phyloP scores from a whole-genome alignment of 2,888 invertebrate species.

The Drosophila cognata region DNA sequence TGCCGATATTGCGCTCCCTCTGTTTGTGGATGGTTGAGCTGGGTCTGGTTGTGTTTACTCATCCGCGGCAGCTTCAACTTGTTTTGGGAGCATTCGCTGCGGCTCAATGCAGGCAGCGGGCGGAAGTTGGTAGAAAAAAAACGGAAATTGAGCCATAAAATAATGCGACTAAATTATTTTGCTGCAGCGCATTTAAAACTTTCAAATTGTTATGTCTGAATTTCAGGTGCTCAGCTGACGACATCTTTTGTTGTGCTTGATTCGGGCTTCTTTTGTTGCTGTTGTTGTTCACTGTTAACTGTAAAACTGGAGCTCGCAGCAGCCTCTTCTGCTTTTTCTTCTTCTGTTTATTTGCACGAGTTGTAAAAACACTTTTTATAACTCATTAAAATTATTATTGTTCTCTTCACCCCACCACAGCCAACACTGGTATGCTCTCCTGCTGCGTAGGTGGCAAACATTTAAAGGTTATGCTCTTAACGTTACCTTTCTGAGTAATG shows the following conservation, averaged over 20 bases:
- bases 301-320: background rate
- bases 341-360: constrained; percentile 27
- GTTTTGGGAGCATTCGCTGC: constrained; percentile 59
- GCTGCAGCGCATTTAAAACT: constrained; percentile 35
- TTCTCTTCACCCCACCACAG: constrained; percentile 13
- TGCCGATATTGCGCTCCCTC: background rate
- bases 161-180: constrained; percentile 56
- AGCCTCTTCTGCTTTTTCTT: background rate
- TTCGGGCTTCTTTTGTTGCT: constrained; percentile 1
- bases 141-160: constrained; percentile 79
- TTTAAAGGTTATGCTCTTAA: constrained; percentile 40
- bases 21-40: constrained; percentile 19
- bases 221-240: constrained; percentile 32
- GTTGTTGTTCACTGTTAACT: background rate
- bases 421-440: background rate
- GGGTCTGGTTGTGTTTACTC: constrained; percentile 60
- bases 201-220: constrained; percentile 31
- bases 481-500: constrained; percentile 16
- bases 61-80: constrained; percentile 67
- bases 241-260: constrained; percentile 3
- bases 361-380: constrained; percentile 60
- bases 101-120: constrained; percentile 60
- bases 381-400: constrained; percentile 76
- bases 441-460: constrained; percentile 45
- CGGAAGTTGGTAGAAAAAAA: constrained; percentile 73